Evolutionary conservation across 2,888 invertebrate genomes (phyloP).

Genomic region (Tachina lurida): DNA sequence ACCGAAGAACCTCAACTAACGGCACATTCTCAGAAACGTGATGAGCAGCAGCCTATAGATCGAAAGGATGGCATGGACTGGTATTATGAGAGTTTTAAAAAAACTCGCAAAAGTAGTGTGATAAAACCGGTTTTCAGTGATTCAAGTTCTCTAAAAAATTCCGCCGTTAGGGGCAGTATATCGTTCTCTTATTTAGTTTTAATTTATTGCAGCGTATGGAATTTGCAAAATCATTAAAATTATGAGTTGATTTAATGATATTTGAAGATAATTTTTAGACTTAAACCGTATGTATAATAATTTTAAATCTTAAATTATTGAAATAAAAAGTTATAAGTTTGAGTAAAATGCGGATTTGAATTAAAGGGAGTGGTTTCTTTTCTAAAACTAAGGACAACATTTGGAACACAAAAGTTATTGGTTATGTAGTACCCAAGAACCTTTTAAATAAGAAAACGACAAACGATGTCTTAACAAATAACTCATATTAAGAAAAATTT

Average conservation of each 20-base stretch:
- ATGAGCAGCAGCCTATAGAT: conserved; percentile 58
- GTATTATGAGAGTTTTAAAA: conserved; percentile 92
- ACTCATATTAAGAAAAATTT: too few relatives aligned
- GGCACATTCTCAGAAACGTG: conserved; percentile 77
- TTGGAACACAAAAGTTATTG: too few relatives aligned
- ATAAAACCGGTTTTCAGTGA: conserved; percentile 52
- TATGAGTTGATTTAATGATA: neutral
- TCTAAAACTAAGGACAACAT: too few relatives aligned
- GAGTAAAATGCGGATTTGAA: neutral
- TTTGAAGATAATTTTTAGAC: neutral
- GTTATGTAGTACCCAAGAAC: too few relatives aligned
- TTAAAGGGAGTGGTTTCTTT: neutral
- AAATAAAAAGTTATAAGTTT: neutral
- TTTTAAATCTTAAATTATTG: conserved; percentile 47
- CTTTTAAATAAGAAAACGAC: too few relatives aligned
- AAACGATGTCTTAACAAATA: too few relatives aligned
- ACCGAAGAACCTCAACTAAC: conserved; percentile 64
- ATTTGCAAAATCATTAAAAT: conserved; percentile 43
- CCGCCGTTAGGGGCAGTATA: neutral
- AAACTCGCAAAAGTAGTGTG: conserved; percentile 60
- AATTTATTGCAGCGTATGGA: conserved; percentile 46
- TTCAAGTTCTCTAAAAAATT: conserved; percentile 46
- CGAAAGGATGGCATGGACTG: conserved; percentile 87
- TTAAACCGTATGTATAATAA: conserved; percentile 34
- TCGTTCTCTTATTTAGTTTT: conserved; percentile 46